Conservation (phyloP, 2,113 vertebrate genomes). For the Meles meles region DNA sequence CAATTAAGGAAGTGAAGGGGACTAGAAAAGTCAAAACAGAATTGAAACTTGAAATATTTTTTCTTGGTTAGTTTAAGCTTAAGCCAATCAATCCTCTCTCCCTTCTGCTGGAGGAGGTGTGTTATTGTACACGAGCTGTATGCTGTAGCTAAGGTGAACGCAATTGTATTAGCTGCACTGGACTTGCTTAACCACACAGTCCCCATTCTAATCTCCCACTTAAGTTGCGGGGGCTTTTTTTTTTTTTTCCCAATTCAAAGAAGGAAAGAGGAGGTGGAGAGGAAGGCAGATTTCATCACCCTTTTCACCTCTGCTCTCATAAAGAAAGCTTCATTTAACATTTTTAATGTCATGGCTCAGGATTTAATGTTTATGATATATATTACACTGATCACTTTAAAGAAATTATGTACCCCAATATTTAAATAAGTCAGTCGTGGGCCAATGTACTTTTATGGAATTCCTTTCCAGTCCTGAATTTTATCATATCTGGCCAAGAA, state of each 20-base stretch:
- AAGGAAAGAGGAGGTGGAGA: background rate
- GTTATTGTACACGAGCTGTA: background rate
- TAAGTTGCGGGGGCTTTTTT: background rate
- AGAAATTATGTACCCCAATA: slow-evolving; percentile 9
- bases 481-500: slow-evolving; percentile 10
- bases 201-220: background rate
- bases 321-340: background rate
- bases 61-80: background rate
- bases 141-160: background rate
- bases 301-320: slow-evolving; percentile 13
- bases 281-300: background rate
- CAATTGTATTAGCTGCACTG: background rate
- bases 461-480: slow-evolving; percentile 17
- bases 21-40: slow-evolving; percentile 26
- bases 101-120: background rate
- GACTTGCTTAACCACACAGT: background rate
- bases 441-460: slow-evolving; percentile 14
- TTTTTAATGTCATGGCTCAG: background rate
- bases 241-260: background rate
- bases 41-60: background rate
- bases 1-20: background rate
- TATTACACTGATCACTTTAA: background rate
- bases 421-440: slow-evolving; percentile 37
- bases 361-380: background rate
- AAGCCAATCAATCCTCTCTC: background rate